Conservation (phyloP, 1,140 invertebrate species). For the Drosophila truncata region DNA sequence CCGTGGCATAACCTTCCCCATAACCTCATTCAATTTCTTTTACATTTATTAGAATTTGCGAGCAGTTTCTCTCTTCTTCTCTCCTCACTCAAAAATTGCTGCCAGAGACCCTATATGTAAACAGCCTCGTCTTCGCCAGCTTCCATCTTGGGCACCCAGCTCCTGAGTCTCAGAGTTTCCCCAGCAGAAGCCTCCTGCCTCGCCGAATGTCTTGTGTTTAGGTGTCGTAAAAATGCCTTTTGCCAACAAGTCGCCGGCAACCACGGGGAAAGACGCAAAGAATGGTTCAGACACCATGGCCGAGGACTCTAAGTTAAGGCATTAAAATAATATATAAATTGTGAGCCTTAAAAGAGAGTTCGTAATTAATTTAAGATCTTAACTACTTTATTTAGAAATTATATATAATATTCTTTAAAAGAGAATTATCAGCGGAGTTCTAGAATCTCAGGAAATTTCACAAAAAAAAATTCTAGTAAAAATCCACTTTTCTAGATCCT, state of each 20-base stretch:
- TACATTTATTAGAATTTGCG: conserved; percentile 82
- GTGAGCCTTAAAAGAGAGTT: neutral
- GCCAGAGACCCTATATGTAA: conserved; percentile 44
- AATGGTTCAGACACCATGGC: conserved; percentile 52
- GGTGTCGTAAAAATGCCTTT: conserved; percentile 75
- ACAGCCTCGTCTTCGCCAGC: conserved; percentile 29
- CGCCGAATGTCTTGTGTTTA: conserved; percentile 61
- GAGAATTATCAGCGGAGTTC: neutral
- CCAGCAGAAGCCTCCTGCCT: conserved; percentile 13
- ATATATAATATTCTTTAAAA: neutral
- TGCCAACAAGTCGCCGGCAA: conserved; percentile 59
- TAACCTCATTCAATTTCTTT: conserved; percentile 82
- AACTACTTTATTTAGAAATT: neutral
- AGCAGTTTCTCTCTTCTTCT: conserved; percentile 33
- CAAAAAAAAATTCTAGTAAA: neutral
- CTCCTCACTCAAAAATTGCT: conserved; percentile 43
- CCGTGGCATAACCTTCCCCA: conserved; percentile 68
- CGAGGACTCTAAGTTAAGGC: neutral
- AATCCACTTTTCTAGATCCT: neutral
- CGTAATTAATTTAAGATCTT: no score
- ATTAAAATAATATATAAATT: neutral
- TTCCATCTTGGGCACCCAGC: neutral
- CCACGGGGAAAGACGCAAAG: conserved; percentile 46
- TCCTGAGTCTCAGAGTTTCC: neutral
- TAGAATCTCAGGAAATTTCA: neutral